phyloP scores from a whole-genome alignment of 2,113 vertebrate species.

The Odocoileus hemionus region DNA sequence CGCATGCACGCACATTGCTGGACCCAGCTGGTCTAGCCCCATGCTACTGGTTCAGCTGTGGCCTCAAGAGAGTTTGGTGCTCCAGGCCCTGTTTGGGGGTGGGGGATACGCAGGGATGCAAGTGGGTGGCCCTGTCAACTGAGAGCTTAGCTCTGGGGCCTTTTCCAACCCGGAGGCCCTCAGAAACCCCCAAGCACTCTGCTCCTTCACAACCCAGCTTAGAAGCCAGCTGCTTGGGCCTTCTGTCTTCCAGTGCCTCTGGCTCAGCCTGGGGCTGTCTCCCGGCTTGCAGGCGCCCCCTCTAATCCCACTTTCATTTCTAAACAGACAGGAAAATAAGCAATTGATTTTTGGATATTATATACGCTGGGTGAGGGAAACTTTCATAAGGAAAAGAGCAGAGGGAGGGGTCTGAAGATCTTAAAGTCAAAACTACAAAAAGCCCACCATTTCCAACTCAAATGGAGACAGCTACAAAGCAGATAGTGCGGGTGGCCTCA shows the following conservation, averaged over 20 bases:
- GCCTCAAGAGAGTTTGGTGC: not conserved
- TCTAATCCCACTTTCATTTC: constrained; percentile 74
- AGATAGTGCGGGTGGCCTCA: not conserved
- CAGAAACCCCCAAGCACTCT: not conserved
- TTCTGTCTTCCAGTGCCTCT: constrained; percentile 41
- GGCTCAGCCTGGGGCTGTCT: constrained; percentile 69
- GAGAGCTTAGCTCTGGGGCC: not conserved
- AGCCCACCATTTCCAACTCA: not conserved
- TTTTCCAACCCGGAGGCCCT: not conserved
- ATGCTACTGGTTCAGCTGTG: not conserved
- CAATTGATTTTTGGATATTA: constrained; percentile 73
- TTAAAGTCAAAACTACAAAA: constrained; percentile 52
- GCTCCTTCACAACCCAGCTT: constrained; percentile 18
- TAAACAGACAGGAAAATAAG: constrained; percentile 73
- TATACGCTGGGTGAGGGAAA: constrained; percentile 45
- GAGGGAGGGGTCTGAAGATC: constrained; percentile 47
- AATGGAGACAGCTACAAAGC: not conserved
- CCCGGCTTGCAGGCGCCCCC: constrained; percentile 68
- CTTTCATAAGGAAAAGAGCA: constrained; percentile 51
- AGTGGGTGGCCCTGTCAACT: not conserved
- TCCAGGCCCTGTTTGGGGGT: not conserved
- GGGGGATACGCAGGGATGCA: not conserved
- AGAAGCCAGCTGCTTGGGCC: constrained; percentile 29
- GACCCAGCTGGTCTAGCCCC: not conserved
- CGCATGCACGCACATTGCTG: accelerated